Percentiles rank a stretch among this genome's conserved stretches.
These are phyloP conservation scores for Trissoscelio sp. DNA, from an alignment of 2,888 invertebrate species.

Conservation along the genomic window DNA sequence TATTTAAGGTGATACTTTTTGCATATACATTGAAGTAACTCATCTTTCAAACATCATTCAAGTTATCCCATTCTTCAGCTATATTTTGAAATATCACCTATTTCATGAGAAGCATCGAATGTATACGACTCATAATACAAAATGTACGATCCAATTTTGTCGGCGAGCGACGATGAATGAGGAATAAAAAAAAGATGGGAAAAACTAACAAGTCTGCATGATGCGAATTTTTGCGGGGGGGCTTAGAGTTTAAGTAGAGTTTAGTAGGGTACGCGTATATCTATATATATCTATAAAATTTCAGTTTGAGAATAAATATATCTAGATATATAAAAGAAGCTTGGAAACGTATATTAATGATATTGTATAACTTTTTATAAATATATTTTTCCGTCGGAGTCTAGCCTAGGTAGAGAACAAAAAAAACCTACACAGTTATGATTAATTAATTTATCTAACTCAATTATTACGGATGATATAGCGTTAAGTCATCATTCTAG, in stretches of 20 bases:
- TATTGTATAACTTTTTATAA: conserved; percentile 84
- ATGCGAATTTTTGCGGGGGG: conserved; percentile 73
- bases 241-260: conserved; percentile 78
- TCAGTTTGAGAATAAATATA: conserved; percentile 57
- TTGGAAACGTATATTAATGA: conserved; percentile 82
- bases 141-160: conserved; percentile 17
- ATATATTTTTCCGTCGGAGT: conserved; percentile 84
- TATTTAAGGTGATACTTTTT: too few species aligned
- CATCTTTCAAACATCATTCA: too few species aligned
- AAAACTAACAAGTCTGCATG: conserved; percentile 71
- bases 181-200: neutral
- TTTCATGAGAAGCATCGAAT: too few species aligned
- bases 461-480: conserved; percentile 72
- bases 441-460: conserved; percentile 81
- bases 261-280: conserved; percentile 71
- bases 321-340: conserved; percentile 80
- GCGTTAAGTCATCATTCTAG: conserved; percentile 78
- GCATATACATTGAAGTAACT: too few species aligned
- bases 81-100: too few species aligned
- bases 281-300: conserved; percentile 69
- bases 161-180: conserved; percentile 3
- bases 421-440: conserved; percentile 80
- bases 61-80: too few species aligned
- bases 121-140: neutral
- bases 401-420: conserved; percentile 83